These are phyloP conservation scores for Apoderus coryli DNA, from an alignment of 2,888 invertebrate species.

Conservation along the genomic window DNA sequence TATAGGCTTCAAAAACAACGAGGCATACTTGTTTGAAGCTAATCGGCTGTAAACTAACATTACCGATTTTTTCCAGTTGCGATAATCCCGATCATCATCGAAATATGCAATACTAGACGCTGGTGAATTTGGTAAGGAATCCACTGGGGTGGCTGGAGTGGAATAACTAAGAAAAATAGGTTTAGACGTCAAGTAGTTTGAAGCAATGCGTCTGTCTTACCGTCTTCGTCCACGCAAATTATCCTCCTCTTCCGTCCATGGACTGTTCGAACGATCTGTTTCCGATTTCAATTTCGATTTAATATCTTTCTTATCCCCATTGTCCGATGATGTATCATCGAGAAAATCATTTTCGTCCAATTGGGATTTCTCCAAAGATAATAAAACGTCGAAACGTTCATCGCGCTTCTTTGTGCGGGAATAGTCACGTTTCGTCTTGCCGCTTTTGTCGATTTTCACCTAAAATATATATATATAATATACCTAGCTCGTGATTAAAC, in stretches of 20 bases:
- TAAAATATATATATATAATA: too few species aligned
- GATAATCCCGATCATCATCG: slow-evolving; percentile 64
- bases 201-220: too few species aligned
- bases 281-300: slow-evolving; percentile 32
- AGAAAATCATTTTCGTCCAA: slow-evolving; percentile 25
- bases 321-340: slow-evolving; percentile 24
- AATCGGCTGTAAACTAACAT: slow-evolving; percentile 64
- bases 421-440: slow-evolving; percentile 46
- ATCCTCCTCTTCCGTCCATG: slow-evolving; percentile 40
- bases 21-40: slow-evolving; percentile 74
- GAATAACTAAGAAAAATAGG: slow-evolving; percentile 29
- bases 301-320: slow-evolving; percentile 21
- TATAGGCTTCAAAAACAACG: slow-evolving; percentile 73
- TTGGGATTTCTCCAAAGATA: slow-evolving; percentile 29
- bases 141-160: slow-evolving; percentile 38
- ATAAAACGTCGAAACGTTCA: slow-evolving; percentile 31
- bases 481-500: too few species aligned
- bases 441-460: slow-evolving; percentile 40
- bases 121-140: slow-evolving; percentile 49
- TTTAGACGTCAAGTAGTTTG: too few species aligned
- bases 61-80: slow-evolving; percentile 81
- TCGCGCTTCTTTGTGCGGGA: slow-evolving; percentile 36
- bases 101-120: slow-evolving; percentile 36
- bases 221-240: slow-evolving; percentile 16
- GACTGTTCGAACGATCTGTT: slow-evolving; percentile 39